Percentiles rank a stretch among this genome's conserved stretches.
Evolutionary conservation across 2,113 vertebrate genomes (phyloP).

Genomic region (Nanorana parkeri): DNA sequence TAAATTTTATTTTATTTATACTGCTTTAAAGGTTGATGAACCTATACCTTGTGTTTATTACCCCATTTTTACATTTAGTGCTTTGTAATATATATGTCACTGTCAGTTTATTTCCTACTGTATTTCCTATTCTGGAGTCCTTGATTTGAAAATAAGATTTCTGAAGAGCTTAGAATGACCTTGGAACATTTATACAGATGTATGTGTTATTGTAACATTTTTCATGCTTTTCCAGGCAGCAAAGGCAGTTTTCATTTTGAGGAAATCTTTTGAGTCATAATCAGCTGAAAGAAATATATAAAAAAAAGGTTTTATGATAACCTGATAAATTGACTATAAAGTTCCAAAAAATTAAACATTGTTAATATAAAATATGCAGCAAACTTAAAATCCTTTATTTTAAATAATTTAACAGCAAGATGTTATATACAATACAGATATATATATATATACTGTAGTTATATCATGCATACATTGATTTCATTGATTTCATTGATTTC

Average conservation of each 20-base stretch:
- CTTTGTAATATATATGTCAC: not conserved
- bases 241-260: not conserved
- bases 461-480: too few species aligned
- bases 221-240: not conserved
- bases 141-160: slow-evolving; percentile 22
- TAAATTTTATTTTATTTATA: slow-evolving; percentile 18
- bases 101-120: slow-evolving; percentile 1
- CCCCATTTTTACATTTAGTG: not conserved
- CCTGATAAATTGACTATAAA: too few species aligned
- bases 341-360: too few species aligned
- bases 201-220: slow-evolving; percentile 5
- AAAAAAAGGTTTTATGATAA: too few species aligned
- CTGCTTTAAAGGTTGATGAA: slow-evolving; percentile 21
- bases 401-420: too few species aligned
- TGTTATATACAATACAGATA: too few species aligned
- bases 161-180: not conserved
- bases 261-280: not conserved
- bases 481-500: too few species aligned
- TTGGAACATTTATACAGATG: not conserved
- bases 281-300: not conserved
- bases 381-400: too few species aligned
- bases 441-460: too few species aligned
- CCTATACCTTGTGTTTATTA: slow-evolving; percentile 4
- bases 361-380: too few species aligned
- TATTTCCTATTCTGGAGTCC: slow-evolving; percentile 14